Base-by-base conservation (phyloP, 1,140 invertebrate genomes). In the Scaptodrosophila lebanonensis region DNA sequence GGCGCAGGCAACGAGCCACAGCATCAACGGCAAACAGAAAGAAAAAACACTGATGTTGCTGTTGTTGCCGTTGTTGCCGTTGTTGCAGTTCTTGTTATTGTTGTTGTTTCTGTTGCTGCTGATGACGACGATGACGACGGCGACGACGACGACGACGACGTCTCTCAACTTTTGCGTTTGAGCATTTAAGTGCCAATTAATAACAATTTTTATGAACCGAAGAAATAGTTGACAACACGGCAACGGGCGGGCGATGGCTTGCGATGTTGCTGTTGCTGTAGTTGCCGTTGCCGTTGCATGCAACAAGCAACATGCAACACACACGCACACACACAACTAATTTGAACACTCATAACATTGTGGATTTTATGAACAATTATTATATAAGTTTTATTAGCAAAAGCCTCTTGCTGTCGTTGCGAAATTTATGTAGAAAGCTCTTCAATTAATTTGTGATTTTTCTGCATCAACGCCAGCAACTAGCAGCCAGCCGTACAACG, bases 131-230 rank as follows among this genome's bases (percentile, higher is more conserved):
- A 33, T 33, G 32, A n/a, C 3, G 32, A 33, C 12, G 32, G 12
- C 12, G 32, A 52, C 63, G 59, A 16, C 54, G 56, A 48, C 48
- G 40, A 48, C 42, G 43, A 60, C 61, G 56, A 52, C 48, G 61
- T 79, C 75, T 82, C 75, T 82, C 61, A 76, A 77, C 64, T 84
- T 85, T 77, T 69, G 79, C 77, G 79, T 84, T 86, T 86, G 75
- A 85, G 83, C 83, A 85, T 85, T 85, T 85, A 85, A 85, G 71
- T 86, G 83, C 79, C 84, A 86, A 86, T 86, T 86, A 86, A 86
- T 86, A 85, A 86, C 83, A 84, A 85, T 85, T 86, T 86, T 86
- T 86, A 86, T 86, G 84, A 85, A 82, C 84, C 79, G 75, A 77
- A 85, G 84, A 86, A 86, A 85, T 84, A 84, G 83, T 85, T 85